These are phyloP conservation scores for Clanis bilineata DNA, from an alignment of 2,888 invertebrate species.

Conservation along the genomic window DNA sequence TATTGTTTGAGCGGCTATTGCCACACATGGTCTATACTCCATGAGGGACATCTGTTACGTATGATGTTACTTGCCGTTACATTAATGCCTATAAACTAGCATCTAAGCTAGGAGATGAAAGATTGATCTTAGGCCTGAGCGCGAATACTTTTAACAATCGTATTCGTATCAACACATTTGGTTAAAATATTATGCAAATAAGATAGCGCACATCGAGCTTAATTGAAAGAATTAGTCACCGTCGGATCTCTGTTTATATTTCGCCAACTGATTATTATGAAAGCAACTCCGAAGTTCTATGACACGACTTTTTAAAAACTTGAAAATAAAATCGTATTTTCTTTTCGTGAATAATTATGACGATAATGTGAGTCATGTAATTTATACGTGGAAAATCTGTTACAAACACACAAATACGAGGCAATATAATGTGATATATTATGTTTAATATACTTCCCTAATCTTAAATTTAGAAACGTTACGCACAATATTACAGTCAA, in stretches of 20 bases:
- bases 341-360: background rate
- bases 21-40: conserved; percentile 59
- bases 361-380: background rate
- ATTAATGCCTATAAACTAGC: background rate
- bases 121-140: background rate
- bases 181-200: too few species aligned
- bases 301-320: background rate
- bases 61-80: background rate
- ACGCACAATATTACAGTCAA: background rate
- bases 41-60: conserved; percentile 31
- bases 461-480: conserved; percentile 3
- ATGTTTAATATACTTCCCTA: background rate
- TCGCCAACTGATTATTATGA: background rate
- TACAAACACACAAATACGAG: background rate
- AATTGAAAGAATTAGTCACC: too few species aligned
- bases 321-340: background rate
- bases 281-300: background rate
- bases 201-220: too few species aligned
- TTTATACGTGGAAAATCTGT: conserved; percentile 5
- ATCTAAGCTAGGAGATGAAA: background rate
- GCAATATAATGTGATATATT: background rate
- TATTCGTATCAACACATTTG: too few species aligned
- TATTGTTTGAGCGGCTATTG: conserved; percentile 59
- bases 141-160: too few species aligned
- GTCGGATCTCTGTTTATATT: background rate